Conservation (phyloP, 2,888 invertebrate genomes). For the Pseudococcus longispinus region DNA sequence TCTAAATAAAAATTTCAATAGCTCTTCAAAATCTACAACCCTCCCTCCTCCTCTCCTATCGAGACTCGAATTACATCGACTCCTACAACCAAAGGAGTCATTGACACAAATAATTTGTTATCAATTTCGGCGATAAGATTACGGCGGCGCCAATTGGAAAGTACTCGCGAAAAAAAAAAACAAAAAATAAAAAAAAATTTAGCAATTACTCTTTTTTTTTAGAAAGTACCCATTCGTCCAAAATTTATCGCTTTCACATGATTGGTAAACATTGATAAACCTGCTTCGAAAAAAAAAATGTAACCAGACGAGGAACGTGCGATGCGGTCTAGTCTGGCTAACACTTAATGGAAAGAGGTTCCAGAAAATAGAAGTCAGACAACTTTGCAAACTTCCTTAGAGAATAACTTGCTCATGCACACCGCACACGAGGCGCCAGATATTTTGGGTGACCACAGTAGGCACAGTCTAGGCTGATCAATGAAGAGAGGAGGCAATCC, state of each 20-base stretch:
- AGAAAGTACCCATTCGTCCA: conserved; percentile 26
- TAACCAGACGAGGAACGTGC: conserved; percentile 45
- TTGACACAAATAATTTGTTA: not conserved
- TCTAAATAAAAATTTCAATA: too few species aligned
- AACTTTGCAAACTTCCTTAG: conserved; percentile 47
- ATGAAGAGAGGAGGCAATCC: conserved; percentile 30
- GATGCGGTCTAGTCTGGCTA: conserved; percentile 44
- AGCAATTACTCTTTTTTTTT: conserved; percentile 30
- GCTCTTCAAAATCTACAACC: too few species aligned
- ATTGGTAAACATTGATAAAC: conserved; percentile 45
- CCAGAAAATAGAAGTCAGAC: conserved; percentile 36
- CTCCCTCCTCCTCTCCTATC: too few species aligned
- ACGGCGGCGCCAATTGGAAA: not conserved
- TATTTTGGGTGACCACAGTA: conserved; percentile 43
- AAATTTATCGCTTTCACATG: conserved; percentile 46
- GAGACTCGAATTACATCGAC: too few species aligned
- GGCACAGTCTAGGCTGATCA: conserved; percentile 31
- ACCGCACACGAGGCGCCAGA: conserved; percentile 22
- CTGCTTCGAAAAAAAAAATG: conserved; percentile 44
- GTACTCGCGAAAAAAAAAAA: not conserved
- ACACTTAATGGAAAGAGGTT: conserved; percentile 38
- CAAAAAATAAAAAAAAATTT: not conserved
- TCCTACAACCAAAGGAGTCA: too few species aligned
- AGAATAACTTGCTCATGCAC: conserved; percentile 5
- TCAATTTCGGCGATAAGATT: not conserved